phyloP scores from a whole-genome alignment of 2,888 invertebrate species.

The Malthinus flaveolus region DNA sequence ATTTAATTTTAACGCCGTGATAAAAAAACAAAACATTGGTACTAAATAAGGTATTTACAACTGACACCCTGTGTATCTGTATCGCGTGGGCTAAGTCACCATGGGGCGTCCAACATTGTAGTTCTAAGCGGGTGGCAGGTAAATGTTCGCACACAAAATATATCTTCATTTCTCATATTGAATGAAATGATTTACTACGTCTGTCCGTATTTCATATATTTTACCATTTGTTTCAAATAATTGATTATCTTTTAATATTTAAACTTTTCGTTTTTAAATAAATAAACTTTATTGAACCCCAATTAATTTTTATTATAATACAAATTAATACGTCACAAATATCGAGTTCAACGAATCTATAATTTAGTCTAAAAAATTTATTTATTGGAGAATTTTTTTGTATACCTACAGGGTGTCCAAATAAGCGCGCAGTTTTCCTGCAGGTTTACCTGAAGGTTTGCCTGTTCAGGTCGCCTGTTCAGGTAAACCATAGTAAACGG shows the following conservation, averaged over 20 bases:
- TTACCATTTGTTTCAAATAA: constrained; percentile 20
- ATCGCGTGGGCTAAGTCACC: constrained; percentile 47
- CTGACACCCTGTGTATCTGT: constrained; percentile 43
- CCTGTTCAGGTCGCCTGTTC: no score
- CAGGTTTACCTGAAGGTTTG: no score
- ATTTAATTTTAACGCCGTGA: constrained; percentile 13
- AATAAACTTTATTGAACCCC: background rate
- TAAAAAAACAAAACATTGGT: constrained; percentile 27
- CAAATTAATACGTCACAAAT: background rate
- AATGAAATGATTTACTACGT: constrained; percentile 27
- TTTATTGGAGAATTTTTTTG: no score
- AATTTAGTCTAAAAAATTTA: no score
- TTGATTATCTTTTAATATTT: constrained; percentile 13
- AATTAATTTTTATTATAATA: constrained; percentile 1
- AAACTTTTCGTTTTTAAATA: background rate
- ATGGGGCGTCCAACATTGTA: constrained; percentile 35
- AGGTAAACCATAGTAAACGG: no score
- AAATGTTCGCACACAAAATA: constrained; percentile 45
- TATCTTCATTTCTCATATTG: constrained; percentile 42
- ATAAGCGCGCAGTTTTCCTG: background rate
- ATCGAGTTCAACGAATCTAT: no score
- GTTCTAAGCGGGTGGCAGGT: constrained; percentile 43
- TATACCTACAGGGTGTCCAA: no score
- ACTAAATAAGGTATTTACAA: constrained; percentile 45
- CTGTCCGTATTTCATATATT: constrained; percentile 25